These are phyloP conservation scores for Rhinopomastus cyanomelas DNA, from an alignment of 2,113 vertebrate genomes.

Conservation along the genomic window DNA sequence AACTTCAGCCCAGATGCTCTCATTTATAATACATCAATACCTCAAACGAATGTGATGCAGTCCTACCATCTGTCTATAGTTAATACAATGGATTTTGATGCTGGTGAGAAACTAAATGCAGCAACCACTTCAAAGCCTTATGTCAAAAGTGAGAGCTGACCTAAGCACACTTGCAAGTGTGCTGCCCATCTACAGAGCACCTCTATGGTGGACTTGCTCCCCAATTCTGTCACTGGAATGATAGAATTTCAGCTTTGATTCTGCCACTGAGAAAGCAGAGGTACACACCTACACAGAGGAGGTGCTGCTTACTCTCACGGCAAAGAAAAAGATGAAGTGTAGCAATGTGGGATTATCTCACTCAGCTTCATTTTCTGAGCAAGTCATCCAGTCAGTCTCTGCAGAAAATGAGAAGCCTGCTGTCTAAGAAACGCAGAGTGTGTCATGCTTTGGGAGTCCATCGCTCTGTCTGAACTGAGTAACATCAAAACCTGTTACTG, in stretches of 20 bases:
- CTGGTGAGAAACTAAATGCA: background rate
- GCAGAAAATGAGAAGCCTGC: background rate
- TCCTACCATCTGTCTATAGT: background rate
- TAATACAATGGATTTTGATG: background rate
- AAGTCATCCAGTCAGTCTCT: background rate
- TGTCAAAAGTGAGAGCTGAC: background rate
- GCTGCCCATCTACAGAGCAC: background rate
- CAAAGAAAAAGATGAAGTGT: background rate
- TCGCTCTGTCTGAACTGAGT: background rate
- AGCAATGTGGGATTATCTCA: background rate
- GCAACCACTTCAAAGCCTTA: background rate
- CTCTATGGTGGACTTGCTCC: background rate
- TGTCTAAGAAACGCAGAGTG: background rate
- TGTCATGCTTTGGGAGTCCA: background rate
- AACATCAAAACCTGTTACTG: background rate
- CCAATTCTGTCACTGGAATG: background rate
- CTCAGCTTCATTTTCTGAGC: background rate
- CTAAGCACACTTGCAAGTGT: background rate
- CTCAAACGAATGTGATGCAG: background rate
- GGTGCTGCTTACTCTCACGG: background rate
- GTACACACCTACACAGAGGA: background rate
- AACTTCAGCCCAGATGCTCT: background rate
- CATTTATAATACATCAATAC: background rate
- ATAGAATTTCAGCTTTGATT: too few relatives aligned
- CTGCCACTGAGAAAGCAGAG: background rate